Percentiles rank a stretch among this genome's conserved stretches.
phyloP scores from a whole-genome alignment of 2,888 invertebrate species.

The Cephus runcator region DNA sequence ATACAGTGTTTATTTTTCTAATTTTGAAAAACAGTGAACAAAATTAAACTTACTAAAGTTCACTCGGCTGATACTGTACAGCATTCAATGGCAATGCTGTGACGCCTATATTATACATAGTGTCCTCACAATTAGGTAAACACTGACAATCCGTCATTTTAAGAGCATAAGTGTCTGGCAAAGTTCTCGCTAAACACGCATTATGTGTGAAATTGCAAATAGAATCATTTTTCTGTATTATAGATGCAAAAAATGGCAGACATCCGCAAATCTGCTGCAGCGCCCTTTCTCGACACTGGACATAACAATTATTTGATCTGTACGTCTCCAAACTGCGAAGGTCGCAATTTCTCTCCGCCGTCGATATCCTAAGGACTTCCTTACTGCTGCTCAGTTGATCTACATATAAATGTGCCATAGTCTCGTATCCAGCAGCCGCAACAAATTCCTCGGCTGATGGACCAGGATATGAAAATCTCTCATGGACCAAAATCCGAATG shows the following conservation, averaged over 20 bases:
- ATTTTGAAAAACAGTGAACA: background rate
- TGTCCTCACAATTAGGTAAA: constrained; percentile 41
- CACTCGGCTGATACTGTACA: constrained; percentile 31
- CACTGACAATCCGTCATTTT: constrained; percentile 38
- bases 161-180: constrained; percentile 32
- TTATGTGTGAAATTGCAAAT: constrained; percentile 55
- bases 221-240: constrained; percentile 27
- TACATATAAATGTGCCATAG: constrained; percentile 35
- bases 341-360: constrained; percentile 45
- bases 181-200: constrained; percentile 46
- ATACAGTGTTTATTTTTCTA: background rate
- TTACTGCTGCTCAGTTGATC: constrained; percentile 34
- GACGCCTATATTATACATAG: constrained; percentile 28
- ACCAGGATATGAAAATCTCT: constrained; percentile 51
- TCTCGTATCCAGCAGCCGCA: constrained; percentile 36
- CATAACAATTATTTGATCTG: constrained; percentile 55
- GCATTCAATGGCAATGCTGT: constrained; percentile 37
- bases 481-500: constrained; percentile 54
- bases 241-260: constrained; percentile 52
- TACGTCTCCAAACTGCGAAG: constrained; percentile 31
- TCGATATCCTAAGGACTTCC: constrained; percentile 34
- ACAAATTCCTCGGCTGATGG: constrained; percentile 36
- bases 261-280: constrained; percentile 51
- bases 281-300: constrained; percentile 46
- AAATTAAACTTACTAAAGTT: constrained; percentile 39